Evolutionary conservation across 2,888 invertebrate species (phyloP).

Genomic region (Eueremaeus valkanovi): DNA sequence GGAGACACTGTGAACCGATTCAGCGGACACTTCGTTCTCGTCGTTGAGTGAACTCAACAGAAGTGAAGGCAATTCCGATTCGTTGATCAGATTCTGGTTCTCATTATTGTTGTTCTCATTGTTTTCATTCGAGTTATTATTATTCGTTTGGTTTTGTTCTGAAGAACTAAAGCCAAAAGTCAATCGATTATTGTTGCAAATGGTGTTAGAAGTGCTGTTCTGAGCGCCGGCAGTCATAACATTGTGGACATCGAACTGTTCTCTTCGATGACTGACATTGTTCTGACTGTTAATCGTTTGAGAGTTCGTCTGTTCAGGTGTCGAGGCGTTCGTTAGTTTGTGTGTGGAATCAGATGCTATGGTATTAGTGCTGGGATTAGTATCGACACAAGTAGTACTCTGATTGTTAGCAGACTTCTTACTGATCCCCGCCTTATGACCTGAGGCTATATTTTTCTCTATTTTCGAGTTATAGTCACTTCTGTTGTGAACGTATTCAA

Average conservation of each 20-base stretch:
- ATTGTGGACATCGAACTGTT: neutral
- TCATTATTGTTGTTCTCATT: neutral
- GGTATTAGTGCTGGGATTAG: neutral
- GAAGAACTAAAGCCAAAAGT: conserved; percentile 9
- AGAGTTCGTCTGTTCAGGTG: neutral
- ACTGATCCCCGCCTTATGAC: conserved; percentile 18
- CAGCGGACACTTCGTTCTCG: conserved; percentile 27
- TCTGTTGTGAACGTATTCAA: conserved; percentile 18
- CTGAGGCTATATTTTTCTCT: conserved; percentile 5
- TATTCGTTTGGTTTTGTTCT: neutral
- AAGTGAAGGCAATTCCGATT: conserved; percentile 29
- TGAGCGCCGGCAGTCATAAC: too few relatives aligned
- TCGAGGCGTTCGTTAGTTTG: neutral
- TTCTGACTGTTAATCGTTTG: neutral
- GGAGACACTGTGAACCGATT: conserved; percentile 36
- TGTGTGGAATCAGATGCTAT: neutral
- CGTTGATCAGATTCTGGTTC: neutral
- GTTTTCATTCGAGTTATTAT: neutral
- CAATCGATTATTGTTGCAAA: neutral
- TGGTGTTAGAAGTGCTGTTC: neutral
- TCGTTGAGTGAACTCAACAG: conserved; percentile 31
- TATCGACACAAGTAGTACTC: neutral
- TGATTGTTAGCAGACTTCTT: neutral
- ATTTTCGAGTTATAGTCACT: conserved; percentile 9
- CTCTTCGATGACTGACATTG: neutral